Conservation (phyloP, 2,888 invertebrate genomes). For the Xestia sexstrigata region DNA sequence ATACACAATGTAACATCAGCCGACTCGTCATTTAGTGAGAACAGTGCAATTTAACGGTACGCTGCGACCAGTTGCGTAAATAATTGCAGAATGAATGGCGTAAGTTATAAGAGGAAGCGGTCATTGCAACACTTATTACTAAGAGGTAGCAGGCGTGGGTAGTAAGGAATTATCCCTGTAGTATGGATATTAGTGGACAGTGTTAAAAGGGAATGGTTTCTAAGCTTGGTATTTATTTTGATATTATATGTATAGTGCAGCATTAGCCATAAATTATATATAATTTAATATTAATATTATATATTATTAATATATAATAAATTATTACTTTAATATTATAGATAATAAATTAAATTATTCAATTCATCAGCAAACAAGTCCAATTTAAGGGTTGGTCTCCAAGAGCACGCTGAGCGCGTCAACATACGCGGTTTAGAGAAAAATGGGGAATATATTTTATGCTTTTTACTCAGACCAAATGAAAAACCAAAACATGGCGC, state of each 20-base stretch:
- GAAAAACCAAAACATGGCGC: too few species aligned
- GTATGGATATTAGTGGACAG: neutral
- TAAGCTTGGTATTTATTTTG: neutral
- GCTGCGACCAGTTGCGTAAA: conserved; percentile 51
- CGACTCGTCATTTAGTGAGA: conserved; percentile 31
- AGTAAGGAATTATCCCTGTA: neutral
- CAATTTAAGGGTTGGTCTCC: neutral
- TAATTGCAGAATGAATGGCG: conserved; percentile 42
- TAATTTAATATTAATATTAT: too few species aligned
- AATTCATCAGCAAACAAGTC: neutral
- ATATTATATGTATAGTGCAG: neutral
- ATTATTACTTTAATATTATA: too few species aligned
- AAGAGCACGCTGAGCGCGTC: neutral
- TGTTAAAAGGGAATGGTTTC: neutral
- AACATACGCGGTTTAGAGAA: neutral
- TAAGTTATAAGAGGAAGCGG: neutral
- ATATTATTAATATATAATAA: too few species aligned
- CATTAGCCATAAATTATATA: too few species aligned
- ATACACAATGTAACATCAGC: conserved; percentile 2
- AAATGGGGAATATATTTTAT: too few species aligned
- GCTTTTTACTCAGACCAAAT: too few species aligned
- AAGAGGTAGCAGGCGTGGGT: neutral
- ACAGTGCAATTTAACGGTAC: conserved; percentile 62
- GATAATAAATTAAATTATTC: neutral
- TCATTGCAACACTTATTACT: neutral